Conservation (phyloP, 2,888 invertebrate species). For the Halocaridina rubra region DNA sequence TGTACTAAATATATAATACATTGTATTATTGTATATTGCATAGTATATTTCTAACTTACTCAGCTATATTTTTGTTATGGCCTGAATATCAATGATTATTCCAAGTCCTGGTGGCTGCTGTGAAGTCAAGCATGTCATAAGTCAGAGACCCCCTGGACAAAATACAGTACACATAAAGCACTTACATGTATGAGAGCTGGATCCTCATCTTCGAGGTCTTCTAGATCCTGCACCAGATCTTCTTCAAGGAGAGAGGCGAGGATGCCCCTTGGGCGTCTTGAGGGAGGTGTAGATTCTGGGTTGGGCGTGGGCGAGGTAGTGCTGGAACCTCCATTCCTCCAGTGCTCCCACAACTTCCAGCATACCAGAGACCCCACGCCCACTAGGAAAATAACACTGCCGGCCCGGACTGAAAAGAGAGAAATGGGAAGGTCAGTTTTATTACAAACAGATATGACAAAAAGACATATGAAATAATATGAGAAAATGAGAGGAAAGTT, state of each 20-base stretch:
- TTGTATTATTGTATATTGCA: too few species aligned
- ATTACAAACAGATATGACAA: too few species aligned
- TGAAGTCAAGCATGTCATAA: too few species aligned
- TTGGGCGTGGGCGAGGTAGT: conserved; percentile 29
- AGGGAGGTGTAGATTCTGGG: conserved; percentile 14
- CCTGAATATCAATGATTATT: background rate
- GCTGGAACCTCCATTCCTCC: conserved; percentile 32
- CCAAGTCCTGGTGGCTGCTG: background rate
- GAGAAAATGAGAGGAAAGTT: too few species aligned
- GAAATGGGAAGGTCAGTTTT: background rate
- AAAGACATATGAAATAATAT: background rate
- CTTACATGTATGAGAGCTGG: conserved; percentile 59
- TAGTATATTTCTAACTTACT: too few species aligned
- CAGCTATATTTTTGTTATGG: too few species aligned
- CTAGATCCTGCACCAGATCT: conserved; percentile 54
- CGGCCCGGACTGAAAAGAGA: conserved; percentile 54
- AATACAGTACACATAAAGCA: too few species aligned
- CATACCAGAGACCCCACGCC: conserved; percentile 62
- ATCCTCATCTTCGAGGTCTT: conserved; percentile 58
- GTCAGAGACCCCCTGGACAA: too few species aligned
- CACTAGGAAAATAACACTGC: conserved; percentile 60
- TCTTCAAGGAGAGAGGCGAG: conserved; percentile 62
- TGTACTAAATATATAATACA: too few species aligned
- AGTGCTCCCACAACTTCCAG: conserved; percentile 59
- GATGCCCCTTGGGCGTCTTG: conserved; percentile 27